Percentiles rank a stretch among this genome's conserved stretches.
These are phyloP conservation scores for Clarias fuscus DNA, from an alignment of 2,797 vertebrate genomes.

Conservation along the genomic window DNA sequence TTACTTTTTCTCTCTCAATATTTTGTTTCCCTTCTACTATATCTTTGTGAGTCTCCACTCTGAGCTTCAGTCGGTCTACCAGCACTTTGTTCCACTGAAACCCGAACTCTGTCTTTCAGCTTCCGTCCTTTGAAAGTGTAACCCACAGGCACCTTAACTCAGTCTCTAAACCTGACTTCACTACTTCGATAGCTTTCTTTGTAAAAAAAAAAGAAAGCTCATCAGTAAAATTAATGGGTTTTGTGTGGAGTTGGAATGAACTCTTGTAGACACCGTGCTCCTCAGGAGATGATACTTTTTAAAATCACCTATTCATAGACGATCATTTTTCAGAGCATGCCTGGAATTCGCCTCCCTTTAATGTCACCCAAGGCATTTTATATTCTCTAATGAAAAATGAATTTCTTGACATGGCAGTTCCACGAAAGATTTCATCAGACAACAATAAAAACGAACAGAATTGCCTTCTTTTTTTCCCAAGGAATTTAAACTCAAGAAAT, in stretches of 20 bases:
- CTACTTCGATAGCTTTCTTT: conserved; percentile 16
- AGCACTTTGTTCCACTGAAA: neutral
- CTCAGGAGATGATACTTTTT: conserved; percentile 21
- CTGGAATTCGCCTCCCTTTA: conserved; percentile 1
- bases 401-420: conserved; percentile 3
- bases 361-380: conserved; percentile 21
- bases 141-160: neutral
- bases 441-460: neutral
- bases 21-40: neutral
- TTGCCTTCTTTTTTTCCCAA: neutral
- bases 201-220: conserved; percentile 19
- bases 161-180: conserved; percentile 4
- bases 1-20: neutral
- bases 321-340: conserved; percentile 20
- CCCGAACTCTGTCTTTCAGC: conserved; percentile 3
- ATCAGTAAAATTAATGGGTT: conserved; percentile 28
- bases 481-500: neutral
- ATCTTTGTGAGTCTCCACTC: neutral
- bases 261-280: neutral
- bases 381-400: conserved; percentile 10
- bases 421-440: neutral
- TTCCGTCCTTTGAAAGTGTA: neutral
- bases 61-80: neutral
- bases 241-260: conserved; percentile 12
- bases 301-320: conserved; percentile 21